Percentiles rank a stretch among this genome's conserved stretches.
Evolutionary conservation across 2,888 invertebrate genomes (phyloP).

Genomic region (Melieria picta): DNA sequence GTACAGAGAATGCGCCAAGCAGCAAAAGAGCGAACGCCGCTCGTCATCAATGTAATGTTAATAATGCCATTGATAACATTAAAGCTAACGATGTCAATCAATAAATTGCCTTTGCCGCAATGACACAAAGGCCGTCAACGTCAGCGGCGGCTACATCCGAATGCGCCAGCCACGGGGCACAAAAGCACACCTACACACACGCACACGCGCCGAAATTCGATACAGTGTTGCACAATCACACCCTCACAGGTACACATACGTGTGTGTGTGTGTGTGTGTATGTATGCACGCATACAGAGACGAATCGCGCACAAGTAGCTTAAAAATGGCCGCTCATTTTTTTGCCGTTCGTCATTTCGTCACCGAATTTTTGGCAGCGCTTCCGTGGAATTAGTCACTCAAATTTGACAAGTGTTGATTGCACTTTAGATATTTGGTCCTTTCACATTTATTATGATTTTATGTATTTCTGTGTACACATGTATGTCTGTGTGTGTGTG

Average conservation of each 20-base stretch:
- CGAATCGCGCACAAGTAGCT: too few species aligned
- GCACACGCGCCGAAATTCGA: neutral
- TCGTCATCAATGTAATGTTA: constrained; percentile 25
- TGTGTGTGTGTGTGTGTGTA: too few species aligned
- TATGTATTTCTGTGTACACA: too few species aligned
- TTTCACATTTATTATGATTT: too few species aligned
- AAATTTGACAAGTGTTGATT: constrained; percentile 16
- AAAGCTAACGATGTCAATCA: constrained; percentile 37
- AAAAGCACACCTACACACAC: neutral
- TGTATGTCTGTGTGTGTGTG: too few species aligned
- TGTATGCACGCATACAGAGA: too few species aligned
- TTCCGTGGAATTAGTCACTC: neutral
- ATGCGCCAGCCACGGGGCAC: neutral
- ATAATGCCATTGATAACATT: constrained; percentile 36
- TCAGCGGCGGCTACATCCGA: neutral
- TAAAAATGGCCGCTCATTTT: too few species aligned
- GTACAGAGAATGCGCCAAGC: neutral
- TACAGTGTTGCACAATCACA: too few species aligned
- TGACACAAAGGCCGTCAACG: neutral
- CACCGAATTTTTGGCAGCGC: neutral
- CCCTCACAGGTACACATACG: too few species aligned
- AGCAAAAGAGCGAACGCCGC: constrained; percentile 8
- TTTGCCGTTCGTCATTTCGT: neutral
- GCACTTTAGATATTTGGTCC: neutral
- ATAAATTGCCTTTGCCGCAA: constrained; percentile 21